phyloP scores from a whole-genome alignment of 2,888 invertebrate species.

The Auanema sp. region DNA sequence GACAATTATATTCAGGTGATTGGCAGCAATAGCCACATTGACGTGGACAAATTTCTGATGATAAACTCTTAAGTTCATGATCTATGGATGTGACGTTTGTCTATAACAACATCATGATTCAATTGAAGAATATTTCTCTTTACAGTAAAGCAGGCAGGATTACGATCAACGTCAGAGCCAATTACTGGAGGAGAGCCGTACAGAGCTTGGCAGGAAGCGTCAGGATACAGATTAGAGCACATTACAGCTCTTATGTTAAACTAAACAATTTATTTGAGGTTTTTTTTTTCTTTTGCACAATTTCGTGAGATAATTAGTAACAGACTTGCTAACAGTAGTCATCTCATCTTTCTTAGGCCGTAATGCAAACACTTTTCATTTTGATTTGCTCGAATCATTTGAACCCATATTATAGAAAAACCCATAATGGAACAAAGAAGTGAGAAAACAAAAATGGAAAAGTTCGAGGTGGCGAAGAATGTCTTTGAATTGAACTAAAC shows the following conservation, averaged over 20 bases:
- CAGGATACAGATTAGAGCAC: conserved; percentile 36
- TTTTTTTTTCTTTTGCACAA: too few species aligned
- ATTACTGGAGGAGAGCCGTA: conserved; percentile 17
- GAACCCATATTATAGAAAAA: too few species aligned
- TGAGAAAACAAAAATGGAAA: too few species aligned
- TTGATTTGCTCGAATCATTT: too few species aligned
- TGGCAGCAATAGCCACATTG: conserved; percentile 22
- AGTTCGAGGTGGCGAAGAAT: too few species aligned
- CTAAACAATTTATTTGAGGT: conserved; percentile 13
- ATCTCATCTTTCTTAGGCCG: too few species aligned
- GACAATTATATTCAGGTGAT: conserved; percentile 18
- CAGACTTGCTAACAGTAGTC: too few species aligned
- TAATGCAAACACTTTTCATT: too few species aligned
- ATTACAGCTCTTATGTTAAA: conserved; percentile 30
- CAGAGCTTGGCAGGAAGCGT: conserved; percentile 30
- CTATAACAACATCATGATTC: neutral
- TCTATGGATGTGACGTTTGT: conserved; percentile 9
- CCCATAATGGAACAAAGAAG: too few species aligned
- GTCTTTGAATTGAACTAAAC: too few species aligned
- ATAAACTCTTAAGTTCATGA: conserved; percentile 21
- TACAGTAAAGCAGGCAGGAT: conserved; percentile 14
- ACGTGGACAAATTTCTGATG: conserved; percentile 19
- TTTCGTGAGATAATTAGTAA: too few species aligned
- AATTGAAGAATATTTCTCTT: neutral
- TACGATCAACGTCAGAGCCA: conserved; percentile 11